Conservation (phyloP, 1,140 invertebrate genomes). For the Agraylea sexmaculata region DNA sequence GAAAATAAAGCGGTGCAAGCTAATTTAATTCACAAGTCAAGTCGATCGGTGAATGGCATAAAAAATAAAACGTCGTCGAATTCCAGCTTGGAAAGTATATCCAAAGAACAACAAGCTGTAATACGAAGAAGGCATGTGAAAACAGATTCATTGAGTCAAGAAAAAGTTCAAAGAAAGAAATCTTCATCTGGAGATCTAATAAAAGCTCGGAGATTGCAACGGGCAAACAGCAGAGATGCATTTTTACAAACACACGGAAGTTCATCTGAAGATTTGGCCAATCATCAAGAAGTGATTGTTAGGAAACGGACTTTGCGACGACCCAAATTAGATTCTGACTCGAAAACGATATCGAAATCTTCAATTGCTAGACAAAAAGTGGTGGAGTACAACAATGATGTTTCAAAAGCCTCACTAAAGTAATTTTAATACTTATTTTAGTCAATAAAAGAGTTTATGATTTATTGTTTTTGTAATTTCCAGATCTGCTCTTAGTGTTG, state of each 20-base stretch:
- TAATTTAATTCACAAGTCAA: conserved; percentile 9
- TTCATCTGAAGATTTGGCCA: conserved; percentile 37
- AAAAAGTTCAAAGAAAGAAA: conserved; percentile 20
- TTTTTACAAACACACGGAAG: conserved; percentile 32
- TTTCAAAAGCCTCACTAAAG: conserved; percentile 8
- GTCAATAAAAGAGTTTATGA: background rate
- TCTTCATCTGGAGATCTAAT: conserved; percentile 25
- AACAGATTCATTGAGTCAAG: conserved; percentile 14
- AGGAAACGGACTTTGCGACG: conserved; percentile 24
- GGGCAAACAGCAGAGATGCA: conserved; percentile 37
- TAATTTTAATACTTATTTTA: conserved; percentile 1
- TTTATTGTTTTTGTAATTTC: conserved; percentile 5
- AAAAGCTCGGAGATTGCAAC: conserved; percentile 34
- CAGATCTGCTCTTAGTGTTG: conserved; percentile 14
- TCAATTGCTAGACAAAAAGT: conserved; percentile 2
- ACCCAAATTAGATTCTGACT: conserved; percentile 5
- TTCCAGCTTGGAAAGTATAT: conserved; percentile 34
- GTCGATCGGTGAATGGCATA: conserved; percentile 10
- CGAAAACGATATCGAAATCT: conserved; percentile 9
- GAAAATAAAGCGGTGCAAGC: conserved; percentile 19
- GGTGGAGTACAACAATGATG: background rate
- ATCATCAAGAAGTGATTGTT: conserved; percentile 25
- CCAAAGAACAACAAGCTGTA: conserved; percentile 18
- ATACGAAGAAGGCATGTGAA: conserved; percentile 10
- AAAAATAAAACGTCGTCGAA: conserved; percentile 26